phyloP scores from a whole-genome alignment of 2,888 invertebrate species.

The Nomada ruficornis region DNA sequence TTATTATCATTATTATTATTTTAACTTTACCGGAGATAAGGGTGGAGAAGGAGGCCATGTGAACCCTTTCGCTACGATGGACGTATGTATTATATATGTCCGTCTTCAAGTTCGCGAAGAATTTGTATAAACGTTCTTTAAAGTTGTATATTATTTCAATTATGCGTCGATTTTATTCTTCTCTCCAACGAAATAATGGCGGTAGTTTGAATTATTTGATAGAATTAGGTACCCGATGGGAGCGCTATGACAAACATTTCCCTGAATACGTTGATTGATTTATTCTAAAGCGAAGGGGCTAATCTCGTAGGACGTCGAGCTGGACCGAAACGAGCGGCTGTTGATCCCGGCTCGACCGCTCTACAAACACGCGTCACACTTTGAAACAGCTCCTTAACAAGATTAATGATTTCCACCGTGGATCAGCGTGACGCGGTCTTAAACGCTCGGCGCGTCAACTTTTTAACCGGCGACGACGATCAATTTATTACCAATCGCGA shows the following conservation, averaged over 20 bases:
- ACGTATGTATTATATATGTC: too few relatives aligned
- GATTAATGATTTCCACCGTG: constrained; percentile 46
- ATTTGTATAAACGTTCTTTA: too few relatives aligned
- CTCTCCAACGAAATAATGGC: background rate
- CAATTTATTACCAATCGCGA: constrained; percentile 6
- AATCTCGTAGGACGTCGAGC: constrained; percentile 11
- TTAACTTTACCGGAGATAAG: too few relatives aligned
- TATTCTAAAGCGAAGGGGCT: background rate
- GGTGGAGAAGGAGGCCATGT: too few relatives aligned
- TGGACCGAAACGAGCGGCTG: constrained; percentile 24
- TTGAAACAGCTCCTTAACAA: constrained; percentile 45
- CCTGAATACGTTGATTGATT: constrained; percentile 18
- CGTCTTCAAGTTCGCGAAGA: too few relatives aligned
- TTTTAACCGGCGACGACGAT: constrained; percentile 16
- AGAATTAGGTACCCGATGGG: background rate
- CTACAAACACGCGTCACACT: constrained; percentile 38
- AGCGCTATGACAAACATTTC: background rate
- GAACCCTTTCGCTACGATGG: too few relatives aligned
- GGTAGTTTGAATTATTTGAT: background rate
- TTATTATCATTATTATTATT: too few relatives aligned
- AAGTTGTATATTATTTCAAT: too few relatives aligned
- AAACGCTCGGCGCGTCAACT: constrained; percentile 22
- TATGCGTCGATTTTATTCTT: too few relatives aligned
- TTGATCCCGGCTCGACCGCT: constrained; percentile 33
- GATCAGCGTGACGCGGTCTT: constrained; percentile 21